Evolutionary conservation across 2,113 vertebrate genomes (phyloP).

Genomic region (Myrmecophaga tridactyla): DNA sequence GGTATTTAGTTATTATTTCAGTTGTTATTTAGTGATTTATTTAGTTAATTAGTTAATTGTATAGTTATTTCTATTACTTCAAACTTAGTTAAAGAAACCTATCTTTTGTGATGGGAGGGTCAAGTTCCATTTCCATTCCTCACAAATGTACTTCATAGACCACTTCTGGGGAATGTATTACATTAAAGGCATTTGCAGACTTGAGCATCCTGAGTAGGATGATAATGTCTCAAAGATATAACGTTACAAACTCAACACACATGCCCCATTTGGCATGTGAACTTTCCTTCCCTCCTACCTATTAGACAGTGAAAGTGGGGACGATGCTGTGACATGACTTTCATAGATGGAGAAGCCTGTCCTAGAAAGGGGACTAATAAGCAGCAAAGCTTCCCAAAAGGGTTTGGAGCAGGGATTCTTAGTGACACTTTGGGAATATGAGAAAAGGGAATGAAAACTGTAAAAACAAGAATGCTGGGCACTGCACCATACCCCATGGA

Average conservation of each 20-base stretch:
- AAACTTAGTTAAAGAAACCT: background rate
- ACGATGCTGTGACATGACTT: background rate
- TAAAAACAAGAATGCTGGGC: background rate
- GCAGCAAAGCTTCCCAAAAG: background rate
- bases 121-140: background rate
- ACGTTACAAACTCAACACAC: background rate
- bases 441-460: background rate
- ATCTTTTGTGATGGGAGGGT: background rate
- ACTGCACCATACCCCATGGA: rapidly evolving
- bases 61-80: background rate
- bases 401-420: background rate
- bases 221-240: background rate
- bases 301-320: background rate
- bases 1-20: background rate
- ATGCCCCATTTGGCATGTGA: background rate
- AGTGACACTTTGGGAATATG: background rate
- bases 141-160: background rate
- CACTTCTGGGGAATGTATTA: background rate
- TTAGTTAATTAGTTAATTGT: constrained; percentile 4
- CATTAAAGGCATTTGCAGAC: background rate
- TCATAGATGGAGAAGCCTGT: background rate
- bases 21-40: background rate
- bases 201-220: background rate
- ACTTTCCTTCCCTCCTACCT: background rate
- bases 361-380: background rate